A percentile compares a stretch with the other conserved stretches of the same genome.
These are phyloP conservation scores for Megaceryle alcyon DNA, from an alignment of 2,797 vertebrate genomes.

Conservation along the genomic window DNA sequence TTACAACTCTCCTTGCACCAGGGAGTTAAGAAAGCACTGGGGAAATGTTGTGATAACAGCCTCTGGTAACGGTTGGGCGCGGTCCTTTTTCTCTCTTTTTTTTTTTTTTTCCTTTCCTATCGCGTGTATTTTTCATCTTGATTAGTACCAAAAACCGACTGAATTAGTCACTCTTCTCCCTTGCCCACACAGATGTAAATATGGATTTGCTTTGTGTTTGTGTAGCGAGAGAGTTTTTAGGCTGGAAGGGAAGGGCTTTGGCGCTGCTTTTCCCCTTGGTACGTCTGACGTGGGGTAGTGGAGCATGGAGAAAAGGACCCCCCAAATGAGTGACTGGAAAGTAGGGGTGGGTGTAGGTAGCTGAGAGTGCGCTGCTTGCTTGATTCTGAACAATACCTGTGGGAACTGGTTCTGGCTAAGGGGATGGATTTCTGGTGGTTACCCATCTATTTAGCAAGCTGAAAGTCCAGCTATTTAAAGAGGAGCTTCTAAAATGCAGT, in stretches of 20 bases:
- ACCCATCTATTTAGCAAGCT: background rate
- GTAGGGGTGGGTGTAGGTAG: accelerated
- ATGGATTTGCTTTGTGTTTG: background rate
- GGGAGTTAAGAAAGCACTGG: too few relatives aligned
- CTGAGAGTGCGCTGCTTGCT: background rate
- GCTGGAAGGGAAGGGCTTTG: background rate
- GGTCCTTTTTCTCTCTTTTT: background rate
- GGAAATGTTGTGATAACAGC: background rate
- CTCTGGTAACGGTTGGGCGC: background rate
- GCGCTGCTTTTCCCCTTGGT: background rate
- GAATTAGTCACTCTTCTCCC: background rate
- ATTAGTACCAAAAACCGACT: background rate
- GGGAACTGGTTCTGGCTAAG: background rate
- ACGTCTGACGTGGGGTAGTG: too few relatives aligned
- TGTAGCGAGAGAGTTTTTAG: background rate
- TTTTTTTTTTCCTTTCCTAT: background rate
- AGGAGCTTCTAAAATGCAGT: background rate
- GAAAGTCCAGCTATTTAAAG: background rate
- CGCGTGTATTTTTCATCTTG: background rate
- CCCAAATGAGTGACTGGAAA: background rate
- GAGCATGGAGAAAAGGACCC: background rate
- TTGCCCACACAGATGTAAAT: background rate
- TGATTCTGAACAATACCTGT: background rate
- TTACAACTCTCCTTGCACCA: background rate
- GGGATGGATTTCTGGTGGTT: background rate